Base-by-base conservation (phyloP, 2,113 vertebrate species). In the Dipodomys merriami region DNA sequence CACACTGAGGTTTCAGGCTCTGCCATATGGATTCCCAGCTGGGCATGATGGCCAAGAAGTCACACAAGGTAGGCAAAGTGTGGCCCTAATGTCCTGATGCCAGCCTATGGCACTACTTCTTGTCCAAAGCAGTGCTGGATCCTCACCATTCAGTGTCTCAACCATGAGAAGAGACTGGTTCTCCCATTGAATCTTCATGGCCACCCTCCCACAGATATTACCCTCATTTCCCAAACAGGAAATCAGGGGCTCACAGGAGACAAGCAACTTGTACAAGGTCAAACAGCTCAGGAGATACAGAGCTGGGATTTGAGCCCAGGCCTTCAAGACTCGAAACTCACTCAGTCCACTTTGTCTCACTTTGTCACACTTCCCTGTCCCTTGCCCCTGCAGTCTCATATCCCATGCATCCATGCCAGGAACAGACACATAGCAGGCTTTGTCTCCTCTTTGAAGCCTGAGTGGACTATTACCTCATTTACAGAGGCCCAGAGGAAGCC, bases 331-430 rank as follows among this genome's bases (percentile, higher is more conserved):
- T 69, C 19, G 15, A 44, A 30, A n/a, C 2, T 18, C 29, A 12
- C 12, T 27, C 76, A 46, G 69, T 35, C 15, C 0, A 57, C 35
- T 15, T 64, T 6, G 53, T 23, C 53, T 39, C 11, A 29, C 33
- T 39, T 20, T 29, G 29, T 30, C 19, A 67, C 78, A n/a, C 10
- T 60, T 49, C 22, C n/a, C n/a, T 30, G 6, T 13, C 62, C 65
- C 15, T 25, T 2, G 1, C 22, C 6, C 12, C 27, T 4, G 6
- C 7, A 53, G 53, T 0, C 53, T 33, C 71, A 29, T 5, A 33
- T 3, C 39, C 35, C 49, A 23, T 2, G 30, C 60, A 1, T 7
- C 1, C 0, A n/a, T 27, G 39, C 44, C 25, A 25, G 20, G 1
- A 33, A 30, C 49, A 22, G 35, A 27, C 1, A 15, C 62, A 60